Base-by-base conservation (phyloP, 1,140 invertebrate species). In the Listronotus bonariensis region DNA sequence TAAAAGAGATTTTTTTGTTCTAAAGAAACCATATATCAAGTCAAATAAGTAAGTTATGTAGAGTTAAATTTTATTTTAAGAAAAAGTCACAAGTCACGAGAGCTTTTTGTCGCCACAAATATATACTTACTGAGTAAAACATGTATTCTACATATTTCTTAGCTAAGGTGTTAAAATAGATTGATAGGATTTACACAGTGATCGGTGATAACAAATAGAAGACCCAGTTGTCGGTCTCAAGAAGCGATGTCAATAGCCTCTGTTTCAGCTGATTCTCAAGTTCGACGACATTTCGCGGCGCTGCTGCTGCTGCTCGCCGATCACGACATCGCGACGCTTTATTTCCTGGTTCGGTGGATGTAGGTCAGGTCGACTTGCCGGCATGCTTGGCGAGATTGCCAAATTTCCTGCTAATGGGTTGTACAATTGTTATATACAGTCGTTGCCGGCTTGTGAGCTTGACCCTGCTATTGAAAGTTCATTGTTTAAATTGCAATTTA, bases 321-420 rank as follows among this genome's bases (percentile, higher is more conserved):
- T 72, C 72, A 71, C 66, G 69, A 73, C 71, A 72, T 68, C 73
- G 69, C 71, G 73, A 73, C 71, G 73, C 73, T 74, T 72, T 67
- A 66, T 67, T 74, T 75, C 75, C 75, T 77, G 75, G 74, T 77
- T 73, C 67, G 68, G n/a, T 66, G 58, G 65, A 77, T 77, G 74
- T 77, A 69, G 75, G 75, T 77, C 74, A 77, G 73, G 72, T 77
- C 74, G 75, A 59, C 48, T 53, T 59, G 64, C 12, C 55, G 64
- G 64, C 57, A 42, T 43, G 43, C 31, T 51, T 42, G 46, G 54
- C 63, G 48, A 17, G 46, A 59, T 65, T 65, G 63, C 63, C 63
- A 65, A 65, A 65, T 65, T 65, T 65, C 52, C 46, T 64, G 38
- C 52, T 8, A 53, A 46, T 32, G 8, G 46, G 48, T 58, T 56